Base-by-base conservation (phyloP, 1,140 invertebrate genomes). In the Globodera rostochiensis region DNA sequence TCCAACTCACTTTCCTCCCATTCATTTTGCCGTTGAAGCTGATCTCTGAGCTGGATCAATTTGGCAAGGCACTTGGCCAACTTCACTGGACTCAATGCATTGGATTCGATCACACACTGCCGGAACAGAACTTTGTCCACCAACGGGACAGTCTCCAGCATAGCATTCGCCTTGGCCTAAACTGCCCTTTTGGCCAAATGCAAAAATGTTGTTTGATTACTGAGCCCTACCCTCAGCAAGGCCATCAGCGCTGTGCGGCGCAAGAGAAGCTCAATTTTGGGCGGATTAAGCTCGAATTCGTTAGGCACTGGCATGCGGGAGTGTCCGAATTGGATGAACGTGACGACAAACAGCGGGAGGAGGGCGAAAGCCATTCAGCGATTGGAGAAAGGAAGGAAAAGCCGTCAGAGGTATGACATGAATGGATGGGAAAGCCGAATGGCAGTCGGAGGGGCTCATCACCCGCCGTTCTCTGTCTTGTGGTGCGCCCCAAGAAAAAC, bases 61-160 rank as follows among this genome's bases (percentile, higher is more conserved):
- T 47, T 78, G n/a, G 66, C 64, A 11, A 78, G 50, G 70, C 77
- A 78, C 69, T 78, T 78, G 8, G 77, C 77, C 49, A 69, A 78
- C 45, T 6, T 19, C 6, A 78, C 64, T 21, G 77, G 77, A 11
- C 50, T 45, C 69, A 36, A 4, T 8, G 47, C 19, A 7, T 78
- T 45, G 8, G 57, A 47, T 36, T 78, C 77, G 25, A 4, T 8
- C 50, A 78, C 53, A 78, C 77, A 78, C 25, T 78, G 77, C 25
- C 25, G 46, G 66, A 78, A 78, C 46, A 78, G 25, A 49, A 78
- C 70, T 15, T n/a, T 60, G n/a, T 78, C 77, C 19, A 70, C 9
- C 70, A 36, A 25, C 6, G 77, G 64, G 15, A 78, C 64, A 50
- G 25, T 11, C 4, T 15, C 6, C 49, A 69, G 6, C 6, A 46